Conservation (phyloP, 1,140 invertebrate genomes). For the Anastatus disparis region DNA sequence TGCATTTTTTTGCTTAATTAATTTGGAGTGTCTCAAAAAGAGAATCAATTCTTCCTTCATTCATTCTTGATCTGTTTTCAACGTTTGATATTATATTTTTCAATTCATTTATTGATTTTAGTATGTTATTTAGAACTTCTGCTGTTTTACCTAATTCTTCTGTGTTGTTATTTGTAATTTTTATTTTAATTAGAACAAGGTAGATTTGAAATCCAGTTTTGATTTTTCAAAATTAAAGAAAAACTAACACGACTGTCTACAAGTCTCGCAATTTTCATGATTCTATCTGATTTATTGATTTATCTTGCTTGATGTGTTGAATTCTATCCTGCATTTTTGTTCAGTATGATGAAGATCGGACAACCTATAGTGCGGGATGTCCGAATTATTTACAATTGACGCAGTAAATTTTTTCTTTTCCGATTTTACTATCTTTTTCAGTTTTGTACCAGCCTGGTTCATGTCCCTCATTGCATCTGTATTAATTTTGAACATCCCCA, state of each 20-base stretch:
- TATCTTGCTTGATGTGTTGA: not conserved
- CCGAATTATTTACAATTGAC: not conserved
- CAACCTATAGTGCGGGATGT: slow-evolving; percentile 38
- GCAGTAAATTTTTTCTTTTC: not conserved
- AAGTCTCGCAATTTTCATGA: not conserved
- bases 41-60: not conserved
- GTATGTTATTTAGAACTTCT: not conserved
- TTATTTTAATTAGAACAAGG: no score
- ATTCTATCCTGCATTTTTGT: not conserved
- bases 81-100: not conserved
- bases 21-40: not conserved
- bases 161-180: no score
- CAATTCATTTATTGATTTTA: not conserved
- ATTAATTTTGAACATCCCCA: no score
- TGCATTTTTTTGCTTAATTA: not conserved
- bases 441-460: slow-evolving; percentile 4
- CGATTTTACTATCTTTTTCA: not conserved
- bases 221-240: not conserved
- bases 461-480: slow-evolving; percentile 16
- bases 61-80: not conserved
- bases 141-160: no score
- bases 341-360: not conserved
- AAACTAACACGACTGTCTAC: not conserved
- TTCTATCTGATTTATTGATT: not conserved
- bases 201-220: not conserved